Evolutionary conservation across 2,888 invertebrate genomes (phyloP).

Genomic region (Metallyticus violacea): DNA sequence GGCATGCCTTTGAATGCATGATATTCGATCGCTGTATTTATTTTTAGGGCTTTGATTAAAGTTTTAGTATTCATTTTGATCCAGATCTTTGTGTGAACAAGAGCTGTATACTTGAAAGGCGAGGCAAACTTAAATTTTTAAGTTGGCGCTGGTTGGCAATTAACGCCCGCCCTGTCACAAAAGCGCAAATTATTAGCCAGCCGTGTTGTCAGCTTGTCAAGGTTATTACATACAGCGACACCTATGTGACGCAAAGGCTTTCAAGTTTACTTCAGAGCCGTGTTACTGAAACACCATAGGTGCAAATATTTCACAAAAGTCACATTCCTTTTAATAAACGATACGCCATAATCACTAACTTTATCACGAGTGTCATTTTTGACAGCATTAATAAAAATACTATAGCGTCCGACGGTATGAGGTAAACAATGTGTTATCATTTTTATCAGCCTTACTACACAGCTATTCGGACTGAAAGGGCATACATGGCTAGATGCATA

Average conservation of each 20-base stretch:
- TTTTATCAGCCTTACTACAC: too few species aligned
- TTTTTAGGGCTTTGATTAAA: neutral
- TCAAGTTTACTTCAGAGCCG: too few species aligned
- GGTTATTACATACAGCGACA: neutral
- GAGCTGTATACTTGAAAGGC: neutral
- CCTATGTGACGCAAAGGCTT: neutral
- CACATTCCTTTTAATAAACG: too few species aligned
- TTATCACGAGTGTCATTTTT: too few species aligned
- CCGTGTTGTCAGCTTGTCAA: neutral
- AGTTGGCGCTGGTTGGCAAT: neutral
- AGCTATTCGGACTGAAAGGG: too few species aligned
- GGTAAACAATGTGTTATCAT: too few species aligned
- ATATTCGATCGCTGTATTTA: neutral
- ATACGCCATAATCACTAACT: too few species aligned
- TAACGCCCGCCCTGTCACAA: neutral
- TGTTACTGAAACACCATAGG: too few species aligned
- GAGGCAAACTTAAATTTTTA: neutral
- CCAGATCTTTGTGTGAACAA: neutral
- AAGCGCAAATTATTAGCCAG: neutral
- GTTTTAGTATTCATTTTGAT: neutral
- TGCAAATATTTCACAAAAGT: too few species aligned
- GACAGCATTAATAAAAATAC: too few species aligned
- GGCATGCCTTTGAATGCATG: neutral
- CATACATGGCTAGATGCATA: too few species aligned
- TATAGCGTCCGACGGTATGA: too few species aligned